Evolutionary conservation across 2,888 invertebrate species (phyloP).

Genomic region (Limenitis camilla): DNA sequence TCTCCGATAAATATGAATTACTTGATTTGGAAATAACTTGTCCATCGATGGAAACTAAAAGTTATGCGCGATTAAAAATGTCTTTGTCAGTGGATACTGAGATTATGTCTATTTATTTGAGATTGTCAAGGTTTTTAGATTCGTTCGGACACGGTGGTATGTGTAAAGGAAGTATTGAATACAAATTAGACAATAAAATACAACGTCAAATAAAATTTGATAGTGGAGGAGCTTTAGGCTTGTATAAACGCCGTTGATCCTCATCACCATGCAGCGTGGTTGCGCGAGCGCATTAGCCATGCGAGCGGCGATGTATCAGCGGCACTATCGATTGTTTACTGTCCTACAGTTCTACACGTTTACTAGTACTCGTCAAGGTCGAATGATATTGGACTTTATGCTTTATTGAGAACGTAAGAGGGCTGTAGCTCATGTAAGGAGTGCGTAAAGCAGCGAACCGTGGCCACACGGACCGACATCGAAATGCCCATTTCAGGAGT

Average conservation of each 20-base stretch:
- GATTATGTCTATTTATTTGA: slow-evolving; percentile 4
- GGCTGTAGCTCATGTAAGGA: slow-evolving; percentile 23
- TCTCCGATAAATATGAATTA: slow-evolving; percentile 28
- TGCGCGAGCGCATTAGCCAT: slow-evolving; percentile 60
- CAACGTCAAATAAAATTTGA: slow-evolving; percentile 49
- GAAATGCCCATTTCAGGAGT: slow-evolving; percentile 65
- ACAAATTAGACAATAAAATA: slow-evolving; percentile 56
- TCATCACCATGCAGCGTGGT: slow-evolving; percentile 58
- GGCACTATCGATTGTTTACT: slow-evolving; percentile 64
- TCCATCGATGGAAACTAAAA: slow-evolving; percentile 16
- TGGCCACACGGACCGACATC: slow-evolving; percentile 50
- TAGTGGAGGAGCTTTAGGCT: slow-evolving; percentile 43
- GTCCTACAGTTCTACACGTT: slow-evolving; percentile 43
- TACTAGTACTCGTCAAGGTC: slow-evolving; percentile 40
- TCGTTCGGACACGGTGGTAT: slow-evolving; percentile 20
- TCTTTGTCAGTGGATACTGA: neutral
- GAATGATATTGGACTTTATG: slow-evolving; percentile 37
- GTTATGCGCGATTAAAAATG: slow-evolving; percentile 12
- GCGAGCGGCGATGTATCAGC: slow-evolving; percentile 49
- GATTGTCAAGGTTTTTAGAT: neutral
- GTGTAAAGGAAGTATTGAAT: slow-evolving; percentile 53
- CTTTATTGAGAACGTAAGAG: slow-evolving; percentile 42
- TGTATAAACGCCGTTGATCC: slow-evolving; percentile 41
- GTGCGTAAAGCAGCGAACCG: slow-evolving; percentile 27
- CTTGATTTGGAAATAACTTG: slow-evolving; percentile 17